Evolutionary conservation across 2,113 vertebrate genomes (phyloP).

Genomic region (Larimichthys polyactis): DNA sequence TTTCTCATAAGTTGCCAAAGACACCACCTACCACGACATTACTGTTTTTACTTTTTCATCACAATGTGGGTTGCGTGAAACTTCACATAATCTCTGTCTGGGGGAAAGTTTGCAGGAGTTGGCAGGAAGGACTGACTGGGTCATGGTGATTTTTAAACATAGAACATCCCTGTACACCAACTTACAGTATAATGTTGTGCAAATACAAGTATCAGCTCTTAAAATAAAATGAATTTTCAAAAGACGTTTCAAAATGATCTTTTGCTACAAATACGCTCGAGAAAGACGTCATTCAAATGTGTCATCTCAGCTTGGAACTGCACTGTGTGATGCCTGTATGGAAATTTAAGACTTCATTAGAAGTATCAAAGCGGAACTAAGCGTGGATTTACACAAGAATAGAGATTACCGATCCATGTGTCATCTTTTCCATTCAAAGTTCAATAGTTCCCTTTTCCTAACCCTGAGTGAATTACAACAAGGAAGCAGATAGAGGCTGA

Average conservation of each 20-base stretch:
- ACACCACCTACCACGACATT: too few species aligned
- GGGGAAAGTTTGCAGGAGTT: too few species aligned
- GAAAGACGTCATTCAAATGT: not conserved
- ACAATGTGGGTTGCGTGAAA: too few species aligned
- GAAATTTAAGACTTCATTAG: not conserved
- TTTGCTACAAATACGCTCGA: not conserved
- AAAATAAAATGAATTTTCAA: not conserved
- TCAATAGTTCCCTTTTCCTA: constrained; percentile 2
- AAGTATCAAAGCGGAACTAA: constrained; percentile 3
- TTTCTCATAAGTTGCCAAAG: too few species aligned
- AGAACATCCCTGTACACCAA: too few species aligned
- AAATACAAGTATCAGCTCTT: not conserved
- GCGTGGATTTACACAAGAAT: constrained; percentile 16
- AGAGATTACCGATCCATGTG: not conserved
- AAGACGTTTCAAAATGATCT: not conserved
- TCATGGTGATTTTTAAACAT: too few species aligned
- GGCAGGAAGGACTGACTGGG: too few species aligned
- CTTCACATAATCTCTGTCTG: too few species aligned
- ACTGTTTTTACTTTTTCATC: too few species aligned
- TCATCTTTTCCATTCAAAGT: constrained; percentile 33
- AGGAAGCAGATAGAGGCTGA: constrained; percentile 7
- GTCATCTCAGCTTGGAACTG: not conserved
- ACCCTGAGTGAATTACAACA: constrained; percentile 17
- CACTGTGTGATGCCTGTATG: not conserved
- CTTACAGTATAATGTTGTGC: not conserved